Conservation (phyloP, 2,113 vertebrate genomes). For the Notechis scutatus region DNA sequence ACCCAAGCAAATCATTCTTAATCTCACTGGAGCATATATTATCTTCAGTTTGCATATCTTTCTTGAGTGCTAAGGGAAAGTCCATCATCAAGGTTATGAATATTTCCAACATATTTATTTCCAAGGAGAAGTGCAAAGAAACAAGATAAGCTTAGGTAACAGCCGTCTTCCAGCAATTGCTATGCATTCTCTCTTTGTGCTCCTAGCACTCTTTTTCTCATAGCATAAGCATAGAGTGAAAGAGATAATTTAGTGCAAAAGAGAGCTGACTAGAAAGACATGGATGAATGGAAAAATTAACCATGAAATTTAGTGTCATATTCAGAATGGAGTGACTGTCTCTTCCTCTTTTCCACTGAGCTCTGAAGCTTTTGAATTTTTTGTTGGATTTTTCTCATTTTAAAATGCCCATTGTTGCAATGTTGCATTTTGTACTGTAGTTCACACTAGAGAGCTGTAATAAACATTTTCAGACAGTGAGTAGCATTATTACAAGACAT, state of each 20-base stretch:
- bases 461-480: conserved; percentile 13
- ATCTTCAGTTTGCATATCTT: not conserved
- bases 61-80: conserved; percentile 37
- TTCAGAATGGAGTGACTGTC: conserved; percentile 18
- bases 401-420: not conserved
- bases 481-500: conserved; percentile 31
- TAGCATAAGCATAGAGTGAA: conserved; percentile 34
- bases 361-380: conserved; percentile 17
- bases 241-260: conserved; percentile 40
- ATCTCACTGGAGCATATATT: not conserved
- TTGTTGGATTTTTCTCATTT: conserved; percentile 12
- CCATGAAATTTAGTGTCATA: not conserved
- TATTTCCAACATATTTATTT: conserved; percentile 55
- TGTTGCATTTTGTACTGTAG: not conserved
- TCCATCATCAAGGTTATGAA: conserved; percentile 49
- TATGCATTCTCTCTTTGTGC: conserved; percentile 19
- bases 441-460: conserved; percentile 4
- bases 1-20: not conserved
- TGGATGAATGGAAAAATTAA: conserved; percentile 31
- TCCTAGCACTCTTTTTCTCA: conserved; percentile 45
- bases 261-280: conserved; percentile 38
- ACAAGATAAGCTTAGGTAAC: conserved; percentile 34
- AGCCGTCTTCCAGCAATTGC: conserved; percentile 37
- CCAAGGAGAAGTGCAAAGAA: conserved; percentile 1
- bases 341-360: not conserved